Percentiles rank a stretch among this genome's conserved stretches.
Evolutionary conservation across 2,797 vertebrate genomes (phyloP).

Genomic region (Danio albolineatus): DNA sequence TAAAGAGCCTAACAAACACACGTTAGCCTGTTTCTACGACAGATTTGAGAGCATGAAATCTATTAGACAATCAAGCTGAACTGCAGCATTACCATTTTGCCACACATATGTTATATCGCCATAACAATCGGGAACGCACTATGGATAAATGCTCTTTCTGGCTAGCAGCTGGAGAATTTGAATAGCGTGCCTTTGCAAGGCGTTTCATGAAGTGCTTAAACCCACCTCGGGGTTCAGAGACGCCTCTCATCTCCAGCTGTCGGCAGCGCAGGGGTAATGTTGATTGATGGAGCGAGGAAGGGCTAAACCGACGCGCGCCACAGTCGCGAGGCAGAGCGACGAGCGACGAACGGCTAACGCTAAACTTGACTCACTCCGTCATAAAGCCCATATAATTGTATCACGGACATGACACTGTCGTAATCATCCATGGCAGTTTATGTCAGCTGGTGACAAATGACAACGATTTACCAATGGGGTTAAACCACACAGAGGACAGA

Average conservation of each 20-base stretch:
- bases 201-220: slow-evolving; percentile 41
- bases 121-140: slow-evolving; percentile 31
- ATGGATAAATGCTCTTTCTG: slow-evolving; percentile 48
- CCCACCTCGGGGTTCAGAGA: slow-evolving; percentile 45
- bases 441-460: slow-evolving; percentile 66
- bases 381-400: slow-evolving; percentile 67
- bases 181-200: slow-evolving; percentile 44
- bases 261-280: slow-evolving; percentile 58
- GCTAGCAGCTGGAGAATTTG: slow-evolving; percentile 42
- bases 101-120: slow-evolving; percentile 32
- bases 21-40: neutral
- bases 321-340: slow-evolving; percentile 54
- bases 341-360: slow-evolving; percentile 61
- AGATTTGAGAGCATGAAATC: slow-evolving; percentile 35
- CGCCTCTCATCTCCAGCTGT: slow-evolving; percentile 52
- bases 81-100: slow-evolving; percentile 31
- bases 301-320: slow-evolving; percentile 47
- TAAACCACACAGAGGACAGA: slow-evolving; percentile 64
- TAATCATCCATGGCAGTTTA: slow-evolving; percentile 65
- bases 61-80: slow-evolving; percentile 39
- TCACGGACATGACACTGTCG: slow-evolving; percentile 65
- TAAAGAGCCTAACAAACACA: neutral
- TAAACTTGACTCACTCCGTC: slow-evolving; percentile 67
- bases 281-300: slow-evolving; percentile 58
- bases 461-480: slow-evolving; percentile 64